phyloP scores from a whole-genome alignment of 1,140 invertebrate species.

The Holcopasites calliopsidis region DNA sequence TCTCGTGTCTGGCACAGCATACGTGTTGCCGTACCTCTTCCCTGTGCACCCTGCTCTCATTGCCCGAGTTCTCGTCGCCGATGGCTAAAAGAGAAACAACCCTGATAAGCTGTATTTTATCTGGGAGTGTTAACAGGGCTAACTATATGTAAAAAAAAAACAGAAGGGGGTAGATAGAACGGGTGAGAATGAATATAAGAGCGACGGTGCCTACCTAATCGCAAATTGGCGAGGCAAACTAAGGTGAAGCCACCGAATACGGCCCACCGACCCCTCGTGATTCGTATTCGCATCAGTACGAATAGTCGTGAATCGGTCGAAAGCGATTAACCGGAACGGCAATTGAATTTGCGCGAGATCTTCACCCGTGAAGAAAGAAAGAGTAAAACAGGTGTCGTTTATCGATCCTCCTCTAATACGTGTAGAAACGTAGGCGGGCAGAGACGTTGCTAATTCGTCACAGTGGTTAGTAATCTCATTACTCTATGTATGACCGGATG shows the following conservation, averaged over 20 bases:
- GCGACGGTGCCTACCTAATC: slow-evolving; percentile 58
- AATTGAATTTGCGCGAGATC: no score
- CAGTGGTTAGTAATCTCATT: slow-evolving; percentile 24
- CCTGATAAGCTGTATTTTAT: neutral
- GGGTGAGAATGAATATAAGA: neutral
- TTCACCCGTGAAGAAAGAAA: no score
- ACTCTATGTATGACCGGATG: slow-evolving; percentile 18
- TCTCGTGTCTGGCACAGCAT: slow-evolving; percentile 74
- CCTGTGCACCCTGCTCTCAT: slow-evolving; percentile 34
- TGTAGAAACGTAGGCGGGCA: neutral
- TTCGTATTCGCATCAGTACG: slow-evolving; percentile 51
- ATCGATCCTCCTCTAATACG: neutral
- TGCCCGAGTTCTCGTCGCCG: slow-evolving; percentile 35
- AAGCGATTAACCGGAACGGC: slow-evolving; percentile 4
- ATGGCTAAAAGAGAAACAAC: slow-evolving; percentile 51
- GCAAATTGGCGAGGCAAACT: slow-evolving; percentile 60
- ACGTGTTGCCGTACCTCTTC: slow-evolving; percentile 57
- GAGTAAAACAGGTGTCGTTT: no score
- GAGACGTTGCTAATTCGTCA: slow-evolving; percentile 17
- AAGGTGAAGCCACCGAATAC: slow-evolving; percentile 55
- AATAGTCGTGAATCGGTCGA: slow-evolving; percentile 2
- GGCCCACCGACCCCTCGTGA: slow-evolving; percentile 47
- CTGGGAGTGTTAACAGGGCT: no score
- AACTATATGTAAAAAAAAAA: no score
- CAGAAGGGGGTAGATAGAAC: neutral